Evolutionary conservation across 1,140 invertebrate genomes (phyloP), one percentile per base, ranked within the genome.

Genomic region (Stenopsyche tienmushanensis): DNA sequence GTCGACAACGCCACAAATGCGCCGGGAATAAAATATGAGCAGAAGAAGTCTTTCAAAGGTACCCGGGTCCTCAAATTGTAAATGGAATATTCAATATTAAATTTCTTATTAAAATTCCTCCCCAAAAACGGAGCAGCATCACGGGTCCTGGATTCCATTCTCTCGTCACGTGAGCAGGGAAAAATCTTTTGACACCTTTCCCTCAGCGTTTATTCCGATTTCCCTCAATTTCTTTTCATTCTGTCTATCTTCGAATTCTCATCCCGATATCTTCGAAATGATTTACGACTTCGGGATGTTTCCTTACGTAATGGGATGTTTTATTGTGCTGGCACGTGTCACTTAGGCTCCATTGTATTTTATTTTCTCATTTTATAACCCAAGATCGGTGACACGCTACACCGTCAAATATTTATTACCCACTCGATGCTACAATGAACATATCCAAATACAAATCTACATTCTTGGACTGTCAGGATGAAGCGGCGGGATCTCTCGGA

Each of bases 291-390:
- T 18, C 5, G 44, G 17, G 44, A 47, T 47, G 44, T 47, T 47
- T 47, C 17, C 18, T 47, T 47, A 13, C 44, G 44, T 15, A 47
- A 47, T 47, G 18, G 44, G 44, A 5, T 7, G 17, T 47, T 47
- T 47, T 47, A 47, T 47, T 47, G 44, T 47, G 44, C 17, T 47
- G 44, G 44, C 44, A 47, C 44, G 44, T 47, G 44, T 47, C 44
- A 20, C 44, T 47, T 47, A 47, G 3, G 44, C 44, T 5, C 10
- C 44, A 18, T 47, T 34, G 29, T 34, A 34, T 34, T 34, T 34
- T 34, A 34, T 34, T 34, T 34, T 34, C 13, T 13, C 29, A 34
- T 34, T 34, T 34, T 34, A 34, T 13, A 34, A 34, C 29, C 29
- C 29, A 34, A 34, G 13, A 34, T 7, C 29, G 29, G 29, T 34